phyloP scores from a whole-genome alignment of 2,888 invertebrate species.

The Conus canariensis region DNA sequence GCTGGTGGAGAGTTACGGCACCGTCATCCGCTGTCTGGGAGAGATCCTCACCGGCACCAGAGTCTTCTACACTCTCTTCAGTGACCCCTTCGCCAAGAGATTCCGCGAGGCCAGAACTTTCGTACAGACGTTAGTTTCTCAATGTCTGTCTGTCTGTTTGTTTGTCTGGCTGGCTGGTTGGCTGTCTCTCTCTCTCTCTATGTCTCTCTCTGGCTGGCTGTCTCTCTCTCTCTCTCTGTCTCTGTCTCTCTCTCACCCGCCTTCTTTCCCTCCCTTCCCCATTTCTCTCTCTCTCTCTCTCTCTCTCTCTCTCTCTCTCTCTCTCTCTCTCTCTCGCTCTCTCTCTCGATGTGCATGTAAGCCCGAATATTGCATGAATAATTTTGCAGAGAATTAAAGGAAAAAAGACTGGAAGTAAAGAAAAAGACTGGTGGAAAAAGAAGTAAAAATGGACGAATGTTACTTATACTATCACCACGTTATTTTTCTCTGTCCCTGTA shows the following conservation, averaged over 20 bases:
- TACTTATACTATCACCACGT: too few species aligned
- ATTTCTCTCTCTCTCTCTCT: not conserved
- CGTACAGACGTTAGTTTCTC: slow-evolving; percentile 9
- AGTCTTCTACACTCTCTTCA: not conserved
- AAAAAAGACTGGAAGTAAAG: too few species aligned
- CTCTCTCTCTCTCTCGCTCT: too few species aligned
- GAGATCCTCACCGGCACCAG: slow-evolving; percentile 18
- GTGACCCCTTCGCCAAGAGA: slow-evolving; percentile 19
- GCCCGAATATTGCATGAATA: too few species aligned
- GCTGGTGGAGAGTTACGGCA: slow-evolving; percentile 12
- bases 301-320: too few species aligned
- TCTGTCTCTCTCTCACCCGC: not conserved
- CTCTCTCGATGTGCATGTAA: too few species aligned
- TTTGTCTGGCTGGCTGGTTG: not conserved
- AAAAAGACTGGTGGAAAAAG: too few species aligned
- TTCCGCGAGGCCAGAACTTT: not conserved
- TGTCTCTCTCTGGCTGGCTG: not conserved
- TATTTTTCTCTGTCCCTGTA: not conserved
- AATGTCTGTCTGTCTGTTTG: not conserved
- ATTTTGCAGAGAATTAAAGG: too few species aligned
- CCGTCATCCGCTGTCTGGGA: not conserved
- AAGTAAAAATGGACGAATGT: too few species aligned
- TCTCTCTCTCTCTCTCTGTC: slow-evolving; percentile 13
- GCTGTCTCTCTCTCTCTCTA: not conserved
- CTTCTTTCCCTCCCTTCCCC: not conserved